Conservation (phyloP, 2,113 vertebrate genomes). For the Proteles cristata region DNA sequence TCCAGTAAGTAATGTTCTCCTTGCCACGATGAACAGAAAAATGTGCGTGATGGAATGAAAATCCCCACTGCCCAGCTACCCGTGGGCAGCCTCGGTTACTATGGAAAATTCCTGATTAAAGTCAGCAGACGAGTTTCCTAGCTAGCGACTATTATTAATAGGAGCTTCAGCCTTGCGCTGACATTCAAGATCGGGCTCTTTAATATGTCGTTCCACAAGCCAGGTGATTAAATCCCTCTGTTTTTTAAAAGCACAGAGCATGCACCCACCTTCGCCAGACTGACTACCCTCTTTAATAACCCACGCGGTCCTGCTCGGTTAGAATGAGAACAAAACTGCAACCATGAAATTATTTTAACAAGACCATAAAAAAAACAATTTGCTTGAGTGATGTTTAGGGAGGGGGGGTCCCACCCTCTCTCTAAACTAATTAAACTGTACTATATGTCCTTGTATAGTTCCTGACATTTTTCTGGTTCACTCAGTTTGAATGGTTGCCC, state of each 20-base stretch:
- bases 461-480: conserved; percentile 87
- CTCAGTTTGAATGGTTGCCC: conserved; percentile 84
- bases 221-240: conserved; percentile 76
- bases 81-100: conserved; percentile 81
- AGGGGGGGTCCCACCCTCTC: conserved; percentile 69
- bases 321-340: conserved; percentile 84
- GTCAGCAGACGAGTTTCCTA: conserved; percentile 83
- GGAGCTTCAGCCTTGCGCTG: conserved; percentile 78
- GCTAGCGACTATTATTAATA: conserved; percentile 85
- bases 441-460: conserved; percentile 86
- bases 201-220: conserved; percentile 82
- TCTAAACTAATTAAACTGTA: conserved; percentile 87
- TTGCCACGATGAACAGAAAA: conserved; percentile 76
- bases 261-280: conserved; percentile 66
- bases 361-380: conserved; percentile 79
- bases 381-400: conserved; percentile 83
- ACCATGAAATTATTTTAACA: conserved; percentile 87
- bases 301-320: conserved; percentile 78
- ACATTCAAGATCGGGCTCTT: conserved; percentile 84
- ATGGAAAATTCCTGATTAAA: conserved; percentile 87
- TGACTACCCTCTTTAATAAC: conserved; percentile 70
- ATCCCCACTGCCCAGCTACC: conserved; percentile 75
- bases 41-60: conserved; percentile 82
- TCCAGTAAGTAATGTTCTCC: conserved; percentile 75
- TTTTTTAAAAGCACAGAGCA: conserved; percentile 41